Conservation (phyloP, 1,140 invertebrate genomes). For the Zaprionus inermis region DNA sequence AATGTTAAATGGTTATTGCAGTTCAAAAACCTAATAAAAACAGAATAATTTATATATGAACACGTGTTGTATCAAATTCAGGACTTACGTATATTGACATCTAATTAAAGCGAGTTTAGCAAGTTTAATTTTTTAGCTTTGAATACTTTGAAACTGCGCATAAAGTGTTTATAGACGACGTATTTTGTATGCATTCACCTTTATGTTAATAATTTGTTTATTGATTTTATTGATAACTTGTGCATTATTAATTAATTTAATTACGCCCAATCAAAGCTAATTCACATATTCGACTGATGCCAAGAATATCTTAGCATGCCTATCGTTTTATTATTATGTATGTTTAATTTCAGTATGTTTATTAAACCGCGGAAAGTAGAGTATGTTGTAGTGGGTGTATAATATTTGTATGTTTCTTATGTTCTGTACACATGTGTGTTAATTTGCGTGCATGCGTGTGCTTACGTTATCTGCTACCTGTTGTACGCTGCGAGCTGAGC, state of each 20-base stretch:
- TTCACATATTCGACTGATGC: neutral
- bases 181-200: neutral
- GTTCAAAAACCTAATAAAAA: neutral
- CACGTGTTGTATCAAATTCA: constrained; percentile 20
- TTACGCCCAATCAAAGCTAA: neutral
- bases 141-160: constrained; percentile 35
- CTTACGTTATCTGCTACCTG: neutral
- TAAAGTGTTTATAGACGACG: neutral
- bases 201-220: neutral
- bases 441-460: neutral
- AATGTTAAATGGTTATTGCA: neutral
- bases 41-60: neutral
- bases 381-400: too few species aligned
- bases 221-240: neutral
- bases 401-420: too few species aligned
- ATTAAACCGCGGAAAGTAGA: neutral
- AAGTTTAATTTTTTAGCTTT: constrained; percentile 41
- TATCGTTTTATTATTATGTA: neutral
- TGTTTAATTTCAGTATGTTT: neutral
- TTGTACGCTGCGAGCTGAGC: neutral
- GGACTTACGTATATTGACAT: constrained; percentile 42
- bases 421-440: neutral
- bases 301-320: neutral
- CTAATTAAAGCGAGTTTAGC: constrained; percentile 75
- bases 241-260: neutral